Evolutionary conservation across 2,797 vertebrate species (phyloP).

Genomic region (Melanogrammus aeglefinus): DNA sequence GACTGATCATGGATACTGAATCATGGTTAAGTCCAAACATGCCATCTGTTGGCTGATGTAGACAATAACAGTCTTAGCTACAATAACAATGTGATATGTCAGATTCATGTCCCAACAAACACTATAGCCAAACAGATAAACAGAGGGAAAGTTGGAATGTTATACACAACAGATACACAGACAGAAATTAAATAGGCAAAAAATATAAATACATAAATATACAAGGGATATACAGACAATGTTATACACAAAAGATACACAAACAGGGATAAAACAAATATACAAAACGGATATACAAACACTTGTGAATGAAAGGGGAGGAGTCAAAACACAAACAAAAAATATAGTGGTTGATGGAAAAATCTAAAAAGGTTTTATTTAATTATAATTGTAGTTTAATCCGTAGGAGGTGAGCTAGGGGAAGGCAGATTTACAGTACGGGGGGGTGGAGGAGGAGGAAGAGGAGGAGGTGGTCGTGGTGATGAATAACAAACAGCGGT

Average conservation of each 20-base stretch:
- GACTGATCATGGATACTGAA: background rate
- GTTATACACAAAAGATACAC: background rate
- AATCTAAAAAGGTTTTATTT: background rate
- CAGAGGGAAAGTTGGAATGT: background rate
- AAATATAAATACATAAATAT: background rate
- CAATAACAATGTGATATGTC: background rate
- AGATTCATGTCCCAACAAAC: background rate
- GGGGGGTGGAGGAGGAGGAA: background rate
- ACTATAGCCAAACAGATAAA: background rate
- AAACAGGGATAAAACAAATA: background rate
- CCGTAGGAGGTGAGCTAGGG: background rate
- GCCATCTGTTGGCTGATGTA: background rate
- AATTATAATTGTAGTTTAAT: too few relatives aligned
- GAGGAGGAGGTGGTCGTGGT: background rate
- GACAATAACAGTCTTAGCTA: background rate
- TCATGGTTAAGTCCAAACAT: background rate
- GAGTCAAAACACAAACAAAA: background rate
- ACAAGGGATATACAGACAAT: background rate
- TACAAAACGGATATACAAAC: background rate
- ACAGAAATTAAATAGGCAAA: background rate
- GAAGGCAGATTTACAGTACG: background rate
- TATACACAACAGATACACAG: background rate
- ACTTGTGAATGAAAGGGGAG: background rate
- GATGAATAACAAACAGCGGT: constrained; percentile 21
- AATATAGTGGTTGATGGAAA: background rate